Percentiles rank a stretch among this genome's conserved stretches.
Conservation (phyloP, 2,113 vertebrate genomes). For the Origma solitaria region DNA sequence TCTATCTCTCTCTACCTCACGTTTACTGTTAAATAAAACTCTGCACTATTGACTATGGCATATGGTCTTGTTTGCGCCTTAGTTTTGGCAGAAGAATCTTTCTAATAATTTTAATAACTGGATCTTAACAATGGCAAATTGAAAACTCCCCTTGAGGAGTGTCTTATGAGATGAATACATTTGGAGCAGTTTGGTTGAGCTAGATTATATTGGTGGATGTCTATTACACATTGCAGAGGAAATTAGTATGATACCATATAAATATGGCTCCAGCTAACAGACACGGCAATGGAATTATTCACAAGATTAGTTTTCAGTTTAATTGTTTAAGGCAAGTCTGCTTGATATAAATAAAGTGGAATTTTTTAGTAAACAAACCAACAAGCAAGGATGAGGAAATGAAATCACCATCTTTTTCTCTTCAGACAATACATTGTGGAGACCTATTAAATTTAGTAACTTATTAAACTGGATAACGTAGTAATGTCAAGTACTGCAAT, state of each 20-base stretch:
- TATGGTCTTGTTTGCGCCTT: neutral
- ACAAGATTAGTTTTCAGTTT: neutral
- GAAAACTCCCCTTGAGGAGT: neutral
- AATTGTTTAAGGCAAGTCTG: neutral
- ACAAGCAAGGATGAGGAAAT: neutral
- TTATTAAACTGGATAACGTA: neutral
- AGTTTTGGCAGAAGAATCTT: neutral
- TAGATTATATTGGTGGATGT: neutral
- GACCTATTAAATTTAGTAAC: neutral
- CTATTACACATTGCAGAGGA: neutral
- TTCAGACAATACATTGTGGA: neutral
- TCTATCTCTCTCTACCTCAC: neutral
- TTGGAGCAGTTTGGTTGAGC: neutral
- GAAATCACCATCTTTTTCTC: neutral
- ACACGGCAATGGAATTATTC: neutral
- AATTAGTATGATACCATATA: neutral
- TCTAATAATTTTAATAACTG: neutral
- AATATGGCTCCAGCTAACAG: neutral
- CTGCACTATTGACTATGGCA: fast-evolving
- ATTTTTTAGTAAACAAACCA: neutral
- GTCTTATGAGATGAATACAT: neutral
- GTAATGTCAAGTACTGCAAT: neutral
- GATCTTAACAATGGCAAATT: neutral
- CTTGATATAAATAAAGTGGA: neutral
- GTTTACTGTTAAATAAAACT: neutral